Base-by-base conservation (phyloP, 2,797 vertebrate species). In the Scarus forsteni region DNA sequence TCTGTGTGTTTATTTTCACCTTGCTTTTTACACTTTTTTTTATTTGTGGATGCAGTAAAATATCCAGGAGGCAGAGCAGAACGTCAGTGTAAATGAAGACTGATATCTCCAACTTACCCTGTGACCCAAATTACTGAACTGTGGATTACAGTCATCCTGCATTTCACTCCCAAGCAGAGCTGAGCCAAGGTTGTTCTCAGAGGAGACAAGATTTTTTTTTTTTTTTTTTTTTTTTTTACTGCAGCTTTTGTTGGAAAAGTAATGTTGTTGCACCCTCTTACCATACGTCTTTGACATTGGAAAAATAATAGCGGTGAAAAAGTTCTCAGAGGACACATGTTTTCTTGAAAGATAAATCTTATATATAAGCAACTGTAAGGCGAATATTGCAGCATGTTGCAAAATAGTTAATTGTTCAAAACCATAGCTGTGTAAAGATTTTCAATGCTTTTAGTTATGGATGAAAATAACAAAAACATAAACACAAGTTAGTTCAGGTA, bases 121-220 rank as follows among this genome's bases (percentile, higher is more conserved):
- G 43, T 64, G 60, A 77, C 64, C 49, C 40, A 39, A 73, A 74
- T 71, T 55, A 74, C 70, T 65, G 38, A 72, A 42, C 63, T 46
- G 44, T 40, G 49, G 39, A 66, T 66, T 58, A 50, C 16, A 45
- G 35, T 52, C 43, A 45, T n/a, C 11, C 7, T 34, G 34, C 60
- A 45, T 67, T 18, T 64, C 45, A 53, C 0, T 38, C 42, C 48
- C 43, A 65, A 57, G 60, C 42, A 66, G 10, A 34, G 12, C 45
- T 6, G 49, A 57, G 0, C 43, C 60, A 57, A 56, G 61, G 50
- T 54, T 76, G 36, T 75, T 77, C 62, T 69, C 35, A 48, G 13
- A 54, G 27, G 57, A 70, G 18, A 64, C 66, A 53, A 50, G 14
- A 27, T 27, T 27, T 27, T 27, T 27, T 27, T 27, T 27, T 27